Evolutionary conservation across 2,113 vertebrate species (phyloP), one percentile per base, ranked within the genome.

Genomic region (Hiodon alosoides): DNA sequence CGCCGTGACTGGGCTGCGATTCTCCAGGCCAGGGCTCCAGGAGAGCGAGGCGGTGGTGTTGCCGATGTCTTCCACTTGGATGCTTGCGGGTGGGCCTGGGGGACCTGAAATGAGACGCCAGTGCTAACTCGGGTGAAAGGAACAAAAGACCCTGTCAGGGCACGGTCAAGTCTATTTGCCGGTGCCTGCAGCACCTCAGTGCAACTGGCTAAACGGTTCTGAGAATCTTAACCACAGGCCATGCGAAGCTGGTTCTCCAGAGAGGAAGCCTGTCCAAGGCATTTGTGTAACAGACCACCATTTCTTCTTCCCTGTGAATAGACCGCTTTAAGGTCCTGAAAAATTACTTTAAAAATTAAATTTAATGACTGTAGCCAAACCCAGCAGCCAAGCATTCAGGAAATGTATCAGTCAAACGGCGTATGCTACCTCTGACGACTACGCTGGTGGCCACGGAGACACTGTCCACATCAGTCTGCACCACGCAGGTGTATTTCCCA

Each of bases 381-480:
- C 31, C 31, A 31, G 31, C 31, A 31, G 31, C 31, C 31, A 31
- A 31, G 31, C 31, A 31, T 31, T 14, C 68, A 70, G 0, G 57
- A 68, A n/a, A 52, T n/a, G 48, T 68, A 68, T 68, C 66, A n/a
- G 66, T 31, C 16, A 9, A 13, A n/a, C 13, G 11, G 31, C 47
- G 54, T 54, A 16, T 77, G 50, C 87, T 82, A 98, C 96, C 96
- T 92, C 95, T 91, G 71, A 98, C 95, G 48, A 96, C 94, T 78
- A 98, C 92, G 84, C 96, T 94, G 2, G 94, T 95, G 77, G 95
- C 94, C 69, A 95, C 94, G 11, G 94, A 94, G 76, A 95, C 91
- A 1, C 91, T 94, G 90, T 98, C 96, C 17, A 95, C 94, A 80
- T 94, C 92, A 2, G 96, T 97, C 89, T 98, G 94, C 76, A 95